A percentile compares a stretch with the other conserved stretches of the same genome.
These are phyloP conservation scores for Saccopteryx bilineata DNA, from an alignment of 2,113 vertebrate species.

Conservation along the genomic window DNA sequence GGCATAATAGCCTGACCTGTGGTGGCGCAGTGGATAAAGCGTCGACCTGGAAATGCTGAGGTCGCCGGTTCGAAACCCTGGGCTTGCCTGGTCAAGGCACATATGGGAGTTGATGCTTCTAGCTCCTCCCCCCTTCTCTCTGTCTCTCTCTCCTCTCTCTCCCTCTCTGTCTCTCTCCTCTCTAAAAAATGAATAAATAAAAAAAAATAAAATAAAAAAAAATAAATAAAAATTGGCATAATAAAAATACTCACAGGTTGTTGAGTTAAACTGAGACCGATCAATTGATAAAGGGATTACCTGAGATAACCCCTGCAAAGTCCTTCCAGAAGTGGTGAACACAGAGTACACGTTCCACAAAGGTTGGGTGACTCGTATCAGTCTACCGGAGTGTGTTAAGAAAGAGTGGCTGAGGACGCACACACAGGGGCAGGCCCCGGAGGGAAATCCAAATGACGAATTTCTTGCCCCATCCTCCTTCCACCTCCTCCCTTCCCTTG, in stretches of 20 bases:
- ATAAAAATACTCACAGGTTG: neutral
- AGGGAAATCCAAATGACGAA: slow-evolving; percentile 47
- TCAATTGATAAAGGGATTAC: neutral
- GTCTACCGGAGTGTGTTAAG: neutral
- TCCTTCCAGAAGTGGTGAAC: neutral
- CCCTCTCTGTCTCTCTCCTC: too few species aligned
- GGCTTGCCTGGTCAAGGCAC: too few species aligned
- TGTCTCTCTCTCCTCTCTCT: too few species aligned
- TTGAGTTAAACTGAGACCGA: neutral
- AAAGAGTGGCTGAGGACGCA: slow-evolving; percentile 3
- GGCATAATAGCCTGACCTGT: too few species aligned
- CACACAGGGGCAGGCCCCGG: neutral
- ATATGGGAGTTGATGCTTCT: too few species aligned
- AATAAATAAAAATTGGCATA: slow-evolving; percentile 33
- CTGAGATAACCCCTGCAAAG: neutral
- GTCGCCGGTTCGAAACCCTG: too few species aligned
- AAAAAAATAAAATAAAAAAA: too few species aligned
- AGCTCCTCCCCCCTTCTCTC: too few species aligned
- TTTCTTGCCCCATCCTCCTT: slow-evolving; percentile 61
- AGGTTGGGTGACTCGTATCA: neutral
- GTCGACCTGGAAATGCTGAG: too few species aligned
- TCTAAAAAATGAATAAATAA: too few species aligned
- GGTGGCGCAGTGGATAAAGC: too few species aligned
- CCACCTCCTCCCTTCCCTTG: slow-evolving; percentile 71
- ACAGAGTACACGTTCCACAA: neutral